Conservation (phyloP, 2,888 invertebrate genomes). For the Melinaea menophilus region DNA sequence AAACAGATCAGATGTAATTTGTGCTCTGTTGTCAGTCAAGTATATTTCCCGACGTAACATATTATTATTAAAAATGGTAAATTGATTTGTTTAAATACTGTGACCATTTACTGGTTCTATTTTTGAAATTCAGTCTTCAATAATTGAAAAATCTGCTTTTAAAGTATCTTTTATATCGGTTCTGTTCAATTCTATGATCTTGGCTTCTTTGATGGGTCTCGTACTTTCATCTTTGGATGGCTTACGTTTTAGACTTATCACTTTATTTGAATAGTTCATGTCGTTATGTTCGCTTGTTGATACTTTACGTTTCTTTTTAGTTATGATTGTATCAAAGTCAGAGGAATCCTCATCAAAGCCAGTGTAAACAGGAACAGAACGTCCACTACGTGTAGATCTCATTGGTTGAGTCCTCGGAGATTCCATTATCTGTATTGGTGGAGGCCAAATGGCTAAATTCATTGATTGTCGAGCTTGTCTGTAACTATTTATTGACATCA, state of each 20-base stretch:
- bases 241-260: conserved; percentile 63
- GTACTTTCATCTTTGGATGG: conserved; percentile 56
- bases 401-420: conserved; percentile 57
- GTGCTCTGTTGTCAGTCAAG: too few species aligned
- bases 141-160: conserved; percentile 15
- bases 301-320: conserved; percentile 65
- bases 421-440: conserved; percentile 66
- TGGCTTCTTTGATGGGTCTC: conserved; percentile 31
- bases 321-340: conserved; percentile 62
- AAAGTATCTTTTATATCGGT: conserved; percentile 17
- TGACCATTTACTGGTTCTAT: neutral
- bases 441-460: conserved; percentile 63
- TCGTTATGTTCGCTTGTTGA: conserved; percentile 56
- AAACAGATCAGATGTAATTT: too few species aligned
- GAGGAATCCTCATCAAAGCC: conserved; percentile 70
- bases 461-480: conserved; percentile 60
- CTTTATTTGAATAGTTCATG: conserved; percentile 55
- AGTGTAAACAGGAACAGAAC: conserved; percentile 64
- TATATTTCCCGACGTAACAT: too few species aligned
- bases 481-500: conserved; percentile 67
- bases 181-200: conserved; percentile 26
- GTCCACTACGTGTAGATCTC: conserved; percentile 66
- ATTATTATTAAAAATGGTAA: too few species aligned
- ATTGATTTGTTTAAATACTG: too few species aligned
- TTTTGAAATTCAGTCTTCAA: conserved; percentile 9